A percentile compares a stretch with the other conserved stretches of the same genome.
phyloP scores from a whole-genome alignment of 92 coral and sea anemone species.

The Parazoanthus darwini region DNA sequence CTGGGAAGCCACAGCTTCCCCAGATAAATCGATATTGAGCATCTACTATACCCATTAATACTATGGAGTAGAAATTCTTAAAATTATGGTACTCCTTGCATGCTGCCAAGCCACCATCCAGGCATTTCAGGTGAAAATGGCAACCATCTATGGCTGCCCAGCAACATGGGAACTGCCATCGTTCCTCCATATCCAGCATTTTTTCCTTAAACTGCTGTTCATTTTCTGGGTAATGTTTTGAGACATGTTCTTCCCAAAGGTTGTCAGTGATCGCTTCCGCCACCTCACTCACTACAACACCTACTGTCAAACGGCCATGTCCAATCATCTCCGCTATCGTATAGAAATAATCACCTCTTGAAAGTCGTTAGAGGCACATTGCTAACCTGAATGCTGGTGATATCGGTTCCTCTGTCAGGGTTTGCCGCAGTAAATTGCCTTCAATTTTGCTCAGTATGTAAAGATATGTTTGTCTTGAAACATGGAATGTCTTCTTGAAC shows the following conservation, averaged over 20 bases:
- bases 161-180: conserved; percentile 63
- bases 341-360: conserved; percentile 63
- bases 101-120: conserved; percentile 54
- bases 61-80: conserved; percentile 59
- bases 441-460: conserved; percentile 45
- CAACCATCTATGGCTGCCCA: conserved; percentile 66
- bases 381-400: conserved; percentile 57
- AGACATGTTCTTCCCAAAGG: conserved; percentile 54
- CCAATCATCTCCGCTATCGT: conserved; percentile 66
- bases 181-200: conserved; percentile 55
- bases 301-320: conserved; percentile 63
- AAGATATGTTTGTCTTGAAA: conserved; percentile 50
- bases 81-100: conserved; percentile 65
- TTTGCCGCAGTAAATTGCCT: conserved; percentile 39
- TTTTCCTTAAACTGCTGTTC: conserved; percentile 52
- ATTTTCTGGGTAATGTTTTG: conserved; percentile 49
- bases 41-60: conserved; percentile 65
- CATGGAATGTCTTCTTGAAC: conserved; percentile 55
- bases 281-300: conserved; percentile 53
- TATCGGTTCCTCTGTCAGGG: conserved; percentile 58
- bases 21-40: conserved; percentile 60
- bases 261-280: conserved; percentile 51
- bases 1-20: conserved; percentile 70
- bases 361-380: conserved; percentile 56
- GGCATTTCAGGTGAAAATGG: conserved; percentile 64